A percentile compares a stretch with the other conserved stretches of the same genome.
Conservation (phyloP, 2,113 vertebrate genomes). For the Cinclus mexicanus region DNA sequence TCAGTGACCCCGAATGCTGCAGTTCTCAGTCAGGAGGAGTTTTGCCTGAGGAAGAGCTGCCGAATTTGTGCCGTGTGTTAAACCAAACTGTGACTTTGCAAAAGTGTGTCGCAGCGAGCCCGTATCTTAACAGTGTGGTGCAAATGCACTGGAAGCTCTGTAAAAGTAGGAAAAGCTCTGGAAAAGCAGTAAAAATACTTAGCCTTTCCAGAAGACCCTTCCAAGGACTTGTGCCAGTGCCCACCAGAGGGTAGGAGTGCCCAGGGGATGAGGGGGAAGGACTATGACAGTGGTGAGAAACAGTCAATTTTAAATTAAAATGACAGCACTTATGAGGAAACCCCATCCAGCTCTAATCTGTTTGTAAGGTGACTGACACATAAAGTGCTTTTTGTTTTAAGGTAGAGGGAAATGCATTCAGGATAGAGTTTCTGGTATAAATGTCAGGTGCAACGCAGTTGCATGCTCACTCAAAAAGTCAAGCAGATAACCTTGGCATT, state of each 20-base stretch:
- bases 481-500: conserved; percentile 90
- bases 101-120: rapidly evolving
- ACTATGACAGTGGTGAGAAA: background rate
- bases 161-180: background rate
- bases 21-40: background rate
- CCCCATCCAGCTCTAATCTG: conserved; percentile 61
- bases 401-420: conserved; percentile 46
- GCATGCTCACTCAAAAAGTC: conserved; percentile 75
- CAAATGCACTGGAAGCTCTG: background rate
- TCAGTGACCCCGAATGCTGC: background rate
- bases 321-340: conserved; percentile 54
- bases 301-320: conserved; percentile 65
- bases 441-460: conserved; percentile 81
- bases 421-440: conserved; percentile 74
- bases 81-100: background rate
- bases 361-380: conserved; percentile 73
- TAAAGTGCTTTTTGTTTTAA: conserved; percentile 76
- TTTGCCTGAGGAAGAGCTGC: conserved; percentile 10
- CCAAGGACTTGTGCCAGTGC: background rate
- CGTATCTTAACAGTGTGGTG: background rate
- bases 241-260: background rate
- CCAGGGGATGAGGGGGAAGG: background rate
- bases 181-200: background rate
- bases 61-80: background rate
- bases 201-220: background rate